Percentiles rank a stretch among this genome's conserved stretches.
Conservation (phyloP, 2,113 vertebrate genomes). For the Megaleporinus macrocephalus region DNA sequence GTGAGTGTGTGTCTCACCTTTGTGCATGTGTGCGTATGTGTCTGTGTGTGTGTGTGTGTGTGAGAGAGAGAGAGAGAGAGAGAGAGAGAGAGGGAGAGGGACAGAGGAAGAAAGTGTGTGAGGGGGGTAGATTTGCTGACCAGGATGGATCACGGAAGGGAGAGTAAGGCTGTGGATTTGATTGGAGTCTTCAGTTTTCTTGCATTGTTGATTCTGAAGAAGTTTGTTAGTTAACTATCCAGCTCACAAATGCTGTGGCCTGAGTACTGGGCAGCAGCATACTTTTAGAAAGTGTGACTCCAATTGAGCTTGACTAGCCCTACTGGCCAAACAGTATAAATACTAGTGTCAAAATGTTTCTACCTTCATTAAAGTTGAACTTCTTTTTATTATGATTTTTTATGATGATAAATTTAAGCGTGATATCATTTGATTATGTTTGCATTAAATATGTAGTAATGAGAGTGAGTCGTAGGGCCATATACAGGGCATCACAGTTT, state of each 20-base stretch:
- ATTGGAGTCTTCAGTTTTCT: background rate
- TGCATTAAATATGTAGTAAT: background rate
- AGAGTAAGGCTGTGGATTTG: background rate
- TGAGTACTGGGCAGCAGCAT: background rate
- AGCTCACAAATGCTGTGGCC: background rate
- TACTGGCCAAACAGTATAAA: no score
- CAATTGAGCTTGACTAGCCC: no score
- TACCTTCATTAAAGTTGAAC: no score
- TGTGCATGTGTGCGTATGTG: constrained; percentile 43
- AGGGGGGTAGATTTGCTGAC: background rate
- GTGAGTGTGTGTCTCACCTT: constrained; percentile 11
- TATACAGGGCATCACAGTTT: no score
- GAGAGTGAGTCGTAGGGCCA: no score
- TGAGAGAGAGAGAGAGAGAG: background rate
- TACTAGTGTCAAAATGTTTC: no score
- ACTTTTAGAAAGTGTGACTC: background rate
- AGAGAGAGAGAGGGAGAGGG: background rate
- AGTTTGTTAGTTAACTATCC: background rate
- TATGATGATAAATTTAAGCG: no score
- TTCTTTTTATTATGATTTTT: no score
- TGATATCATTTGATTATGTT: no score
- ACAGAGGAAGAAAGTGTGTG: background rate
- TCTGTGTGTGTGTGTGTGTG: constrained; percentile 15
- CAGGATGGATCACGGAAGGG: background rate
- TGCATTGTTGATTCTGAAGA: background rate